Conservation (phyloP, 2,888 invertebrate genomes). For the Chrysina gloriosa region DNA sequence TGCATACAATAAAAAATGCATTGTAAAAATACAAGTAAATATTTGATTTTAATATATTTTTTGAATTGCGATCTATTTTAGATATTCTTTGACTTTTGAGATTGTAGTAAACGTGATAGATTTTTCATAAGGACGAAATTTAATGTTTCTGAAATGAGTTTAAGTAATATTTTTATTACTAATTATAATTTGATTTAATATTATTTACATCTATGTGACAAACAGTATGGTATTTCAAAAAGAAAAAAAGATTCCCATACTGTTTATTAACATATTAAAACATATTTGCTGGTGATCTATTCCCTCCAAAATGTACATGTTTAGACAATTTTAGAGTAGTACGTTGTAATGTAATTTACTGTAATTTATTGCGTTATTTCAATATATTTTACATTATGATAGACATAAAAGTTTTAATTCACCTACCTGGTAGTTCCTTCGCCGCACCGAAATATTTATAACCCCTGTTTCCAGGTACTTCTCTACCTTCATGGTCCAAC, state of each 20-base stretch:
- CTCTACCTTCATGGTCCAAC: conserved; percentile 93
- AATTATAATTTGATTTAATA: no score
- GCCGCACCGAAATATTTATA: conserved; percentile 99
- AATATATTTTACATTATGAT: conserved; percentile 42
- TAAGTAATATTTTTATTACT: no score
- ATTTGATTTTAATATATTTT: neutral
- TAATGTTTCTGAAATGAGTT: no score
- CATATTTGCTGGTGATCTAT: conserved; percentile 37
- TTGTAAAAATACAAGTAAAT: neutral
- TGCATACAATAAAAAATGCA: neutral
- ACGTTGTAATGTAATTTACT: conserved; percentile 28
- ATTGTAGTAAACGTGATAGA: neutral
- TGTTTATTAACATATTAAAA: conserved; percentile 21
- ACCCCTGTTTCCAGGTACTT: conserved; percentile 97
- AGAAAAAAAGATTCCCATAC: neutral
- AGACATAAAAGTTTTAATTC: conserved; percentile 5
- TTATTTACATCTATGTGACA: no score
- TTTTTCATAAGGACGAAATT: conserved; percentile 7
- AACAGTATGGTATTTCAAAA: no score
- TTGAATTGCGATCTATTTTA: neutral
- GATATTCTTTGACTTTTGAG: neutral
- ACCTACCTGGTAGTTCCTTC: conserved; percentile 89
- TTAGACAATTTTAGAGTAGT: conserved; percentile 33
- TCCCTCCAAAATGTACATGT: conserved; percentile 39
- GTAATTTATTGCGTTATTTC: conserved; percentile 39